These are phyloP conservation scores for Naso thynnoides DNA, from an alignment of 2,797 vertebrate genomes.

Conservation along the genomic window DNA sequence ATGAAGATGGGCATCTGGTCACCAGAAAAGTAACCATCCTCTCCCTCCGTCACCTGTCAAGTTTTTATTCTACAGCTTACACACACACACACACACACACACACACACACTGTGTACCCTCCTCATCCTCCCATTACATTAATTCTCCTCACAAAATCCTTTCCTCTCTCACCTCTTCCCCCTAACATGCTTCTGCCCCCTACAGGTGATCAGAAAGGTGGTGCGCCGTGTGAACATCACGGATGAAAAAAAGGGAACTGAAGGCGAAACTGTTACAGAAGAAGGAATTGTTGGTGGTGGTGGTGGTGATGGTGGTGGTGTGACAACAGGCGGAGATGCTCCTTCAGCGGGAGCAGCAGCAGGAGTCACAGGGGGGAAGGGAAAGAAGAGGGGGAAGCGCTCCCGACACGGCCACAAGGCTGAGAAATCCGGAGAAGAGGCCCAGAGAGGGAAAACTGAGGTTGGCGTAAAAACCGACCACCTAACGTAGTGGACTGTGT, in stretches of 20 bases:
- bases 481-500: neutral
- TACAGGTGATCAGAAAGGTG: constrained; percentile 83
- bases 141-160: neutral
- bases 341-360: constrained; percentile 35
- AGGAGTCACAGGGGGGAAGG: constrained; percentile 66
- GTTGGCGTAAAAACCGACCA: constrained; percentile 50
- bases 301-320: constrained; percentile 23
- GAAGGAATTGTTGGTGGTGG: constrained; percentile 21
- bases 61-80: neutral
- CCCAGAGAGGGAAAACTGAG: constrained; percentile 66
- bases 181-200: constrained; percentile 54
- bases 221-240: constrained; percentile 72
- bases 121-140: constrained; percentile 1
- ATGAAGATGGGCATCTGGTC: constrained; percentile 96
- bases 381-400: constrained; percentile 77
- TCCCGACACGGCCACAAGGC: constrained; percentile 70
- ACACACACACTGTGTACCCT: neutral
- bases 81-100: constrained; percentile 15
- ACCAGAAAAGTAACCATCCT: constrained; percentile 96
- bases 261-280: constrained; percentile 38
- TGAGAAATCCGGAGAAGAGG: constrained; percentile 51
- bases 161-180: neutral
- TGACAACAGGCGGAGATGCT: constrained; percentile 51
- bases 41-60: constrained; percentile 16
- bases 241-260: constrained; percentile 58